Evolutionary conservation across 2,888 invertebrate species (phyloP), one percentile per base, ranked within the genome.

Genomic region (Melinaea marsaeus): DNA sequence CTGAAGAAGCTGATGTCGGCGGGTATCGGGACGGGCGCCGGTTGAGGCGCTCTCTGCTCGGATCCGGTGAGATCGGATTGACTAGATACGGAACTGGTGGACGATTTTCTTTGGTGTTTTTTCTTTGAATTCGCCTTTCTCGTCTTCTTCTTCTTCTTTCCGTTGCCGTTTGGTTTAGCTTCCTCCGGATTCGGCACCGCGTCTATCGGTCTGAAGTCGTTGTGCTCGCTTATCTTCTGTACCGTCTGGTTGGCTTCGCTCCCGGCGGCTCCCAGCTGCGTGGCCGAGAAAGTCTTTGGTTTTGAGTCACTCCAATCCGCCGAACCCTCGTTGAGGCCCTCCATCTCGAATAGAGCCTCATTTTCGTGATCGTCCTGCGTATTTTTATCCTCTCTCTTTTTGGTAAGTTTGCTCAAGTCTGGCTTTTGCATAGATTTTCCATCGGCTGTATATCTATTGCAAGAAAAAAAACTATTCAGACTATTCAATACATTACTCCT

Each of bases 101-200:
- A 92, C 0, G 94, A 92, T 77, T 95, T 95, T 63, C 95, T 92
- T 75, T 94, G 94, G 74, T 95, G 94, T 80, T 96, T 96, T 88
- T 95, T 95, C 85, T 95, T 96, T 84, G 95, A 94, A 71, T 94
- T 92, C 46, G 94, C 93, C 91, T 94, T 95, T 88, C 95, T 94
- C 72, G 95, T 94, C 62, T 95, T 93, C 81, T 95, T 95, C 82
- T 95, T 94, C 78, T 96, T 96, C 74, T 92, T 93, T 32, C 90
- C 90, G 64, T 91, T 92, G 55, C 90, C 92, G 68, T 92, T 92
- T 57, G 79, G 88, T 72, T 93, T 93, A 1, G 74, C 62, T 34
- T 92, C 92, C 32, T 93, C 92, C 35, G 72, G 78, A 64, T 72
- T 81, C 1, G 80, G 79, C 9, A 76, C 81, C 22, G 81, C 89